Evolutionary conservation across 2,888 invertebrate genomes (phyloP), one percentile per base, ranked within the genome.

Genomic region (Taphrorychus bicolor): DNA sequence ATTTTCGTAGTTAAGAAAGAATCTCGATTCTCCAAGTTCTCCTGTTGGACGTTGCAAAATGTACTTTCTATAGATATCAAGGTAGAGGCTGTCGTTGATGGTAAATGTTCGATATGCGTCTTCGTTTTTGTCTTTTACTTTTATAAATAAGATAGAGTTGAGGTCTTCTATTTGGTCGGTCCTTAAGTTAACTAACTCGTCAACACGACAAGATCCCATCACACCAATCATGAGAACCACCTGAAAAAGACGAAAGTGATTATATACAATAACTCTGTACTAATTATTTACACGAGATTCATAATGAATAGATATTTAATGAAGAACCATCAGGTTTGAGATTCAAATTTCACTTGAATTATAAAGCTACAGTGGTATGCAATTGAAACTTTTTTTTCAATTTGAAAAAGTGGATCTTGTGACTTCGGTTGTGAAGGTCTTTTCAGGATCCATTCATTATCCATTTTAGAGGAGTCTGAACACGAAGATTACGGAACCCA

Each of bases 101-200:
- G 40, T 48, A 16, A 49, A 59, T 2, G 59, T 49, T 19, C 59
- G 24, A 2, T 4, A 19, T 5, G n/a, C 32, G n/a, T 59, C 21
- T 21, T 51, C 64, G 56, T 71, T 58, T 19, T 40, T 59, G 14
- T 70, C 62, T 24, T 67, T 64, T 32, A 68, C 59, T 59, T 61
- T 65, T 53, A 71, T 22, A 14, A 53, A 58, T 40, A 71, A 49
- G 21, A 66, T 41, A 42, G 40, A 42, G n/a, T 62, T 52, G 11
- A 72, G 63, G 52, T 71, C 59, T 22, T 70, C 59, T 17, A 63
- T 58, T 32, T 32, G 32, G 32, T 32, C 32, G 11, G 32, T 32
- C 53, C 42, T 69, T 56, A 72, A 63, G 60, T 66, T 65, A n/a
- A 69, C 53, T 42, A 72, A 42, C 48, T 71, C 70, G 4, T 71